Conservation (phyloP, 2,113 vertebrate genomes). For the Rousettus leschenaultii region DNA sequence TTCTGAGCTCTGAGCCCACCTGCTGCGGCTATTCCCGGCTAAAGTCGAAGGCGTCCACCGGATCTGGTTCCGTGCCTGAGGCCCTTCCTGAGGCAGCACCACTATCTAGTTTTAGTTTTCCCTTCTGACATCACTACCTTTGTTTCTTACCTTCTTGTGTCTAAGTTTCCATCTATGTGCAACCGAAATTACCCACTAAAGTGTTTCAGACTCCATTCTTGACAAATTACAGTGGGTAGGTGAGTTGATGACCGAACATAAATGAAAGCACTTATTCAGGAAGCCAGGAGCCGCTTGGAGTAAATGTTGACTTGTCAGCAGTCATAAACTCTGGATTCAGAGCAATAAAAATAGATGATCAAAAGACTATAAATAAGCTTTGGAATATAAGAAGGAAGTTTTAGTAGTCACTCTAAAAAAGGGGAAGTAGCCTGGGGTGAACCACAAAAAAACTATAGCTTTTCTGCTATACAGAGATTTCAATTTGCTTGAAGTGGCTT, state of each 20-base stretch:
- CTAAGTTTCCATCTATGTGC: not conserved
- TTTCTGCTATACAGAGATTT: not conserved
- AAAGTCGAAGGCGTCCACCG: not conserved
- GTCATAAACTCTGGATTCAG: not conserved
- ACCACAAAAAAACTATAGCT: not conserved
- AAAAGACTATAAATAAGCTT: not conserved
- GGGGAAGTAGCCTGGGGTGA: not conserved
- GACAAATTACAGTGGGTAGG: not conserved
- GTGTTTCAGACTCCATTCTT: not conserved
- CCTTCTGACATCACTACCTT: too few species aligned
- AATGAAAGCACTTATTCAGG: not conserved
- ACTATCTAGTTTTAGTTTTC: not conserved
- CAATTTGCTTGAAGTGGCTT: not conserved
- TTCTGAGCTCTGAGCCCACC: not conserved
- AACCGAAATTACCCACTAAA: not conserved
- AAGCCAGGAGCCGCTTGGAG: not conserved
- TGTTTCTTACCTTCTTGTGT: not conserved
- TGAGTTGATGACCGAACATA: not conserved
- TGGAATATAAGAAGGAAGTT: not conserved
- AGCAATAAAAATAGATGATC: conserved; percentile 7
- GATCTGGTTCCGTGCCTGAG: not conserved
- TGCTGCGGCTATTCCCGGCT: not conserved
- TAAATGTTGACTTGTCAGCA: not conserved
- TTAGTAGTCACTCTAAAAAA: not conserved
- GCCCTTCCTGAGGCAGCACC: not conserved